Evolutionary conservation across 2,888 invertebrate species (phyloP).

Genomic region (Xestia xanthographa): DNA sequence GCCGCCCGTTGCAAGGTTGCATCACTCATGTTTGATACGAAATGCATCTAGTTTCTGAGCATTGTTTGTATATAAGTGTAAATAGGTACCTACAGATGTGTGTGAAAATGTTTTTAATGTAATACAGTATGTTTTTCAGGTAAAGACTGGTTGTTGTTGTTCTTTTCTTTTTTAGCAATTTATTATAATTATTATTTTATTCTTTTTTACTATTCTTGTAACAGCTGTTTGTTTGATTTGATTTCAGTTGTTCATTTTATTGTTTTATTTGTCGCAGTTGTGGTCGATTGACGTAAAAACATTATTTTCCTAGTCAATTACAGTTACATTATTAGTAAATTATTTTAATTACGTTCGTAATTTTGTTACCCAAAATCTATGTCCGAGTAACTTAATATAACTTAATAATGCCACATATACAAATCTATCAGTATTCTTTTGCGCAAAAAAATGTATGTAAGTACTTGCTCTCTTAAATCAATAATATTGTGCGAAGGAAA

Average conservation of each 20-base stretch:
- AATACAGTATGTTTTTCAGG: slow-evolving; percentile 18
- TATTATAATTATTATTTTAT: too few species aligned
- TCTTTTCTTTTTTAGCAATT: too few species aligned
- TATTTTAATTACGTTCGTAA: background rate
- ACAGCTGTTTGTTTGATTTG: background rate
- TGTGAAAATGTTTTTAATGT: slow-evolving; percentile 30
- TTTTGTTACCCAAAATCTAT: background rate
- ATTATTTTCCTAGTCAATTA: background rate
- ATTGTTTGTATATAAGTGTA: slow-evolving; percentile 49
- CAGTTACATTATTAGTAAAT: background rate
- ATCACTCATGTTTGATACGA: slow-evolving; percentile 58
- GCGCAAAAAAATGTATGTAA: background rate
- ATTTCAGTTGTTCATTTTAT: background rate
- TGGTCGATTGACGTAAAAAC: background rate
- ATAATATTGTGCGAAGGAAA: background rate
- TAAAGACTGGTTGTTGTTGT: background rate
- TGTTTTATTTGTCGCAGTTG: background rate
- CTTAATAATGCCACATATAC: background rate
- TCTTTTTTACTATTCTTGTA: slow-evolving; percentile 24
- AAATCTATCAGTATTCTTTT: background rate
- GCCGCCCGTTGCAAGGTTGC: slow-evolving; percentile 63
- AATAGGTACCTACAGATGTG: background rate
- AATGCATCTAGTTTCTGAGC: slow-evolving; percentile 61
- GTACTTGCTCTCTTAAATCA: background rate
- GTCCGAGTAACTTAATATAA: background rate